A percentile compares a stretch with the other conserved stretches of the same genome.
Conservation (phyloP, 2,797 vertebrate species). For the Adrianichthys oophorus region DNA sequence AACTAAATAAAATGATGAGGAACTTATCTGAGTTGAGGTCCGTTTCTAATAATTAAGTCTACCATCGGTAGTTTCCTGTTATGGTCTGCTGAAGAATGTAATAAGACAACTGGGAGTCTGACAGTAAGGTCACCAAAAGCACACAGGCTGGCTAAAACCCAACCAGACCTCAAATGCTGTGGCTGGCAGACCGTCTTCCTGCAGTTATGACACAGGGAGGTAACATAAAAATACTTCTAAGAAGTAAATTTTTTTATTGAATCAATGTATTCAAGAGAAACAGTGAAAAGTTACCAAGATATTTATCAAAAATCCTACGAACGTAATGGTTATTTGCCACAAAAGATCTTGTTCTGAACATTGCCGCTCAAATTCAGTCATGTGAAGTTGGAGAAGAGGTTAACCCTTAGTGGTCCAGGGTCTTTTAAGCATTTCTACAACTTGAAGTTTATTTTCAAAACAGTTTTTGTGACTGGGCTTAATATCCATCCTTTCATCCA, state of each 20-base stretch:
- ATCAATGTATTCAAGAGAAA: conserved; percentile 19
- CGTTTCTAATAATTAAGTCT: conserved; percentile 17
- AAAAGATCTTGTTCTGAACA: too few relatives aligned
- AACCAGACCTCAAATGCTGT: conserved; percentile 21
- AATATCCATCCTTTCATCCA: too few relatives aligned
- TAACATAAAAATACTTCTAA: conserved; percentile 21
- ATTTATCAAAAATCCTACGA: too few relatives aligned
- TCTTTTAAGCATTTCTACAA: too few relatives aligned
- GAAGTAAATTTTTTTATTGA: conserved; percentile 21
- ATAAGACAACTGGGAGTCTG: conserved; percentile 56
- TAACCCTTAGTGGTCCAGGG: too few relatives aligned
- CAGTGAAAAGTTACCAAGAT: conserved; percentile 32
- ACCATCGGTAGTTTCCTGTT: conserved; percentile 51
- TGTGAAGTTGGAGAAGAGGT: too few relatives aligned
- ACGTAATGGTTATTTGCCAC: too few relatives aligned
- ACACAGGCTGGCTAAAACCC: conserved; percentile 22
- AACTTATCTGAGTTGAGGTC: conserved; percentile 14
- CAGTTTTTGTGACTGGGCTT: too few relatives aligned
- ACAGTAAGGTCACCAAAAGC: conserved; percentile 48
- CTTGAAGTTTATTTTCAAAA: too few relatives aligned
- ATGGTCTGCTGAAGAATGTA: conserved; percentile 52
- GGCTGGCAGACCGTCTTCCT: conserved; percentile 24
- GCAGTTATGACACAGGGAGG: conserved; percentile 37
- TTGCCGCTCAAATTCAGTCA: too few relatives aligned
- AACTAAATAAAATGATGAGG: conserved; percentile 9